Conservation (phyloP, 2,797 vertebrate genomes). For the Anniella stebbinsi region DNA sequence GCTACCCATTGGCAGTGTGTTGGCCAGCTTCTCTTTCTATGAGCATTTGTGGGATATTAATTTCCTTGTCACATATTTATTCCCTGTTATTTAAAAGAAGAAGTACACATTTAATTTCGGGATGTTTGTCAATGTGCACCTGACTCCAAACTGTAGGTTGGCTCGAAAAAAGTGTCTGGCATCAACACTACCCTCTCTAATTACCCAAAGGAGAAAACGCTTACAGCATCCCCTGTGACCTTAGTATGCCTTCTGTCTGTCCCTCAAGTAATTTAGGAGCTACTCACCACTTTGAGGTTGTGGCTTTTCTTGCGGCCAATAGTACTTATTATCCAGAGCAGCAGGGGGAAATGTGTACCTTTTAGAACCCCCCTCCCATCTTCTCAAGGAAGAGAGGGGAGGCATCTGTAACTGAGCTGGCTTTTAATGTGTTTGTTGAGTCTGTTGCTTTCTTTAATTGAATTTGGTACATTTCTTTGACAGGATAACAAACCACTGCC, state of each 20-base stretch:
- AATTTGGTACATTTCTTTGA: background rate
- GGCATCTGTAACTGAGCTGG: background rate
- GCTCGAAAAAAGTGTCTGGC: conserved; percentile 20
- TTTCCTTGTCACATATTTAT: conserved; percentile 40
- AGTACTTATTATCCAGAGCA: conserved; percentile 2
- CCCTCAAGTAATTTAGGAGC: fast-evolving
- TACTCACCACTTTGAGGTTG: background rate
- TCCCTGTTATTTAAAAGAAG: conserved; percentile 35
- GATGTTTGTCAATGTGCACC: background rate
- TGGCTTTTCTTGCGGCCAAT: fast-evolving
- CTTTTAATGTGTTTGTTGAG: conserved; percentile 2
- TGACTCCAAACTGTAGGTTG: background rate
- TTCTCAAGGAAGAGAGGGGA: background rate
- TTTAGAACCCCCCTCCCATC: background rate
- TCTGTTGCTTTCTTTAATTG: background rate
- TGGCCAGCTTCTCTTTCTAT: conserved; percentile 12
- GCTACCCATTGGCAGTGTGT: conserved; percentile 22
- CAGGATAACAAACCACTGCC: background rate
- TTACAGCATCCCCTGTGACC: background rate
- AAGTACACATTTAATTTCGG: conserved; percentile 32
- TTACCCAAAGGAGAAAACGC: background rate
- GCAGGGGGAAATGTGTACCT: background rate
- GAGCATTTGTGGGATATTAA: conserved; percentile 15
- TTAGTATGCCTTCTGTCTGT: background rate
- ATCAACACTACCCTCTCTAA: fast-evolving